Evolutionary conservation across 2,797 vertebrate species (phyloP).

Genomic region (Argya squamiceps): DNA sequence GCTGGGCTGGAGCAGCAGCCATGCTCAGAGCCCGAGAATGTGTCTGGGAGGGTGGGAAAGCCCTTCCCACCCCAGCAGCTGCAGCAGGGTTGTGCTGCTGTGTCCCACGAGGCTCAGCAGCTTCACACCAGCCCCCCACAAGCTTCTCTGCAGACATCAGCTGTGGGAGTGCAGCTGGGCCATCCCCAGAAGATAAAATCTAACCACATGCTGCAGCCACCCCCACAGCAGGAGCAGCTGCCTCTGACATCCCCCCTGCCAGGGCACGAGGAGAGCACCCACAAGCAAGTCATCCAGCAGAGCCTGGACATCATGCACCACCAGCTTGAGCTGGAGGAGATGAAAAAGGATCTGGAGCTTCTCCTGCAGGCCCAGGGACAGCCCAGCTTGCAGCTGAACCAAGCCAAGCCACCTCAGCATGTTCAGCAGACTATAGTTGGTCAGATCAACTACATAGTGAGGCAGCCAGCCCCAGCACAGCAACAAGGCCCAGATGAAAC

Average conservation of each 20-base stretch:
- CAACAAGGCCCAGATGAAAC: conserved; percentile 73
- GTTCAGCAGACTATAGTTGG: conserved; percentile 77
- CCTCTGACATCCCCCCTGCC: conserved; percentile 28
- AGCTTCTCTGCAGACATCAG: conserved; percentile 62
- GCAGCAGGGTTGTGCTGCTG: conserved; percentile 69
- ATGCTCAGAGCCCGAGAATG: not conserved
- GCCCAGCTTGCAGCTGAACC: conserved; percentile 77
- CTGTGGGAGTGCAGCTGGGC: conserved; percentile 73
- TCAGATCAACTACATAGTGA: conserved; percentile 80
- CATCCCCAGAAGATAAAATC: conserved; percentile 71
- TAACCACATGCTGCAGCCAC: not conserved
- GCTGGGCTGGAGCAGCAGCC: conserved; percentile 66
- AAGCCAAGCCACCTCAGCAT: conserved; percentile 76
- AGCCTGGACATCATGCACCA: conserved; percentile 80
- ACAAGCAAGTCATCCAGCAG: conserved; percentile 76
- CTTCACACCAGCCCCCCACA: conserved; percentile 64
- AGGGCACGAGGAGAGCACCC: conserved; percentile 53
- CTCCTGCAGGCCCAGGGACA: conserved; percentile 81
- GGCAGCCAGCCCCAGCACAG: conserved; percentile 73
- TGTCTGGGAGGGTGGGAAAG: conserved; percentile 27
- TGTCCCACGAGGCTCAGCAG: conserved; percentile 66
- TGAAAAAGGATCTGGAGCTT: conserved; percentile 81
- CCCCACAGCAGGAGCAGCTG: conserved; percentile 53
- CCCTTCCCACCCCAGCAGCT: conserved; percentile 52
- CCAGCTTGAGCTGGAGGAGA: conserved; percentile 81